Evolutionary conservation across 2,113 vertebrate species (phyloP), one percentile per base, ranked within the genome.

Genomic region (Rutilus rutilus): DNA sequence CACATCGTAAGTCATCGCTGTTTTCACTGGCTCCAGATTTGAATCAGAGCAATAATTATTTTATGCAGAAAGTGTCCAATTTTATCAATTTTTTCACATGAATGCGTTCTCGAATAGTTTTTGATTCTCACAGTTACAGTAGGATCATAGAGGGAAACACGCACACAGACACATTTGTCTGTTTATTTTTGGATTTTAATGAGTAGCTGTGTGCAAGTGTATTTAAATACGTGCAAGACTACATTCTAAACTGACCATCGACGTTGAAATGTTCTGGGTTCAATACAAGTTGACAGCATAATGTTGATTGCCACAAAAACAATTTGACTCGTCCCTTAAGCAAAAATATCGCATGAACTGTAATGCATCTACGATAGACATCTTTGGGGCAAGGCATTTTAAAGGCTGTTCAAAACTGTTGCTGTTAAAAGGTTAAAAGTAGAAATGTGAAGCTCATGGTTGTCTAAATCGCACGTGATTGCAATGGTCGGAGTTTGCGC

Each of bases 1-100:
- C 97, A 99, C 91, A 97, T 99, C 86, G 98, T 99, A 95, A 99
- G 98, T 98, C 23, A 74, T 15, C 39, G n/a, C 52, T 52, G 6
- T 36, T 45, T 71, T 54, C 25, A 30, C 27, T 78, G 78, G 21
- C 5, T 62, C 17, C 23, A 69, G 10, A 27, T 75, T 33, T 57
- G 1, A 65, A 12, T 17, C 5, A n/a, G 47, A 27, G 14, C 47
- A 23, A 82, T 1, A 64, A 5, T 62, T 42, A 30, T 45, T 30
- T 65, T 83, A 73, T 33, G 62, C 11, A 50, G 21, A 27, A 54
- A 33, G 21, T n/a, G 10, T 25, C 23, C 54, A 25, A 17, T 17
- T 47, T 65, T 76, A 52, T 57, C 8, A 5, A 67, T 64, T 8
- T 42, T 42, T 59, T 54, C 17, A 39, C 30, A 5, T 9, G 36